Evolutionary conservation across 1,140 invertebrate genomes (phyloP), one percentile per base, ranked within the genome.

Genomic region (Saxidomus purpurata): DNA sequence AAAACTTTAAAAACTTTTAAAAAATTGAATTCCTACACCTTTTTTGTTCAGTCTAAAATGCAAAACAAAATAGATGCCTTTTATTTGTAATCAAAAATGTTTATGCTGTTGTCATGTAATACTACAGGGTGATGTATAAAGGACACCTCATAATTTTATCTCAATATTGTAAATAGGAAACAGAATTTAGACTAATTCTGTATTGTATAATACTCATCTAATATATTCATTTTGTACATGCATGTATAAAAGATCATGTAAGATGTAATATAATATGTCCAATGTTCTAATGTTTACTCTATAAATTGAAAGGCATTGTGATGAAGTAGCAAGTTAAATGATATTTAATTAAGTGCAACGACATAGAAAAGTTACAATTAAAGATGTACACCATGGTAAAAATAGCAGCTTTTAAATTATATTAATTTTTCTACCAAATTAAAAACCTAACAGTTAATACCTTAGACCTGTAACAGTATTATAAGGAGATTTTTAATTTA

Each of bases 221-320:
- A 71, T 71, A 38, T 71, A 71, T 71, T 38, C 67, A 36, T 36
- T 38, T 6, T 71, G 67, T 71, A 71, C 2, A 71, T 40, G 67
- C 67, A 71, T 71, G 67, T 71, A 40, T 36, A 71, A 71, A 67
- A 43, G 43, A 19, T 71, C 67, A 71, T 71, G 67, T 71, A 71
- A 71, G 19, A 17, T 71, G 25, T 67, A 31, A 19, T 67, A 67
- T 31, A 31, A 71, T 71, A 38, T 71, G 67, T 71, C 15, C 34
- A 19, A 71, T 25, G 25, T 71, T 71, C 38, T 71, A 71, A 71
- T 28, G 1, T 38, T 28, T 4, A 9, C 19, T 59, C 22, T 59
- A 25, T 59, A 59, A 19, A 59, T 9, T 59, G 4, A 9, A 9
- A 59, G 22, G 55, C 17, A 25, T 28, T 43, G 43, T 43, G 43